Conservation (phyloP, 2,797 vertebrate genomes). For the Gymnoscopelus braueri region DNA sequence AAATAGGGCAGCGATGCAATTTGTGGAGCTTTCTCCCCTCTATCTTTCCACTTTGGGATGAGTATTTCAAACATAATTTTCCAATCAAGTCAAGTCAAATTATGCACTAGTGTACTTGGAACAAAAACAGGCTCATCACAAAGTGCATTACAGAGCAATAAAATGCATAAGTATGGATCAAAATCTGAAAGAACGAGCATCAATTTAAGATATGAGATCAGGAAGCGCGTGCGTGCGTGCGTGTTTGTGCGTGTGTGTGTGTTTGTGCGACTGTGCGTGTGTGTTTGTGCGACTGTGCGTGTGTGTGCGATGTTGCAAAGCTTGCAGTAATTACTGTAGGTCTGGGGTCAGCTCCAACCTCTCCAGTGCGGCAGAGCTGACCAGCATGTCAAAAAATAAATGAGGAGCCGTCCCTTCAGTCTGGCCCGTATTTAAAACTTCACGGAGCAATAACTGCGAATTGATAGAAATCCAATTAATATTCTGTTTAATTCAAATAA, state of each 20-base stretch:
- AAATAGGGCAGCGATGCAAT: conserved; percentile 47
- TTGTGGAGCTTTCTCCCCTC: conserved; percentile 41
- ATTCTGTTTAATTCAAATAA: conserved; percentile 81
- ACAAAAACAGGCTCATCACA: too few species aligned
- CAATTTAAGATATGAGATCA: neutral
- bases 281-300: neutral
- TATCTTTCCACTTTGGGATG: conserved; percentile 21
- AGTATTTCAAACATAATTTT: conserved; percentile 27
- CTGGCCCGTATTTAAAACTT: conserved; percentile 72
- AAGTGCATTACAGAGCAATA: too few species aligned
- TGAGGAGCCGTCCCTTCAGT: conserved; percentile 49
- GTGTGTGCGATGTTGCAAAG: conserved; percentile 10
- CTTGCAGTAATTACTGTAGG: conserved; percentile 61
- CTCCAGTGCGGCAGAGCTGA: conserved; percentile 46
- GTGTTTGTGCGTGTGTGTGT: neutral
- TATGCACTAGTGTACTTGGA: too few species aligned
- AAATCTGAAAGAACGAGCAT: neutral
- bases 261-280: neutral
- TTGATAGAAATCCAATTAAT: conserved; percentile 77
- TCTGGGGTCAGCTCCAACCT: conserved; percentile 60
- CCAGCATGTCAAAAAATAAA: conserved; percentile 54
- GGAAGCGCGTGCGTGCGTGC: neutral
- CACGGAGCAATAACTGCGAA: conserved; percentile 73
- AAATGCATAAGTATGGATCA: neutral
- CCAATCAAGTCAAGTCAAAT: too few species aligned